Evolutionary conservation across 2,113 vertebrate genomes (phyloP).

Genomic region (Hippocampus guttulatus): DNA sequence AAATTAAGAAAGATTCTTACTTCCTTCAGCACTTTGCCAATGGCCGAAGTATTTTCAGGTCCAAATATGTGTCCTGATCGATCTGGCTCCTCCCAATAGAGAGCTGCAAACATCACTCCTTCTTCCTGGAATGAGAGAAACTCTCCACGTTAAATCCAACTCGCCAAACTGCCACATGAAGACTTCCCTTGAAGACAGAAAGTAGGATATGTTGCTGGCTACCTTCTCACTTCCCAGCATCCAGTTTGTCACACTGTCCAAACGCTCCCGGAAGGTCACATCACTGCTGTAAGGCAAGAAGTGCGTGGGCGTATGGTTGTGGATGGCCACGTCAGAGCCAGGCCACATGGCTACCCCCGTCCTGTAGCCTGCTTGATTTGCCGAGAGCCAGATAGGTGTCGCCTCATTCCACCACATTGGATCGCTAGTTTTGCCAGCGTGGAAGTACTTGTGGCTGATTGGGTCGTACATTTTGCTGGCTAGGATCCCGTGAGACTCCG

Average conservation of each 20-base stretch:
- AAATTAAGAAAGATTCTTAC: conserved; percentile 21
- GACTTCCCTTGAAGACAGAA: too few species aligned
- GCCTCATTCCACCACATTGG: conserved; percentile 90
- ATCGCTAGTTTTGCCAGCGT: conserved; percentile 62
- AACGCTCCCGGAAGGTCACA: conserved; percentile 76
- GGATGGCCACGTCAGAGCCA: conserved; percentile 79
- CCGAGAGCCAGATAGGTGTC: conserved; percentile 87
- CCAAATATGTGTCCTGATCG: conserved; percentile 81
- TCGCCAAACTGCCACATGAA: background rate
- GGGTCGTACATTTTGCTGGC: conserved; percentile 87
- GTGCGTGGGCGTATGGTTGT: conserved; percentile 69
- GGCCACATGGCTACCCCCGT: conserved; percentile 95
- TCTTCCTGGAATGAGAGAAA: conserved; percentile 32
- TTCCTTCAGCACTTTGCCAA: conserved; percentile 75
- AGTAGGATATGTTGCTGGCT: background rate
- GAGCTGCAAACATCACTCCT: conserved; percentile 72
- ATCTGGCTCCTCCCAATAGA: conserved; percentile 96
- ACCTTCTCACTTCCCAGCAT: conserved; percentile 64
- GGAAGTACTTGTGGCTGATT: conserved; percentile 71
- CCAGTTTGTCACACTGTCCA: conserved; percentile 75
- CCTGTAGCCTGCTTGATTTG: conserved; percentile 74
- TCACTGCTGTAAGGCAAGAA: conserved; percentile 72
- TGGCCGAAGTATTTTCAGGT: conserved; percentile 76
- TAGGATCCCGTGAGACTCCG: conserved; percentile 91
- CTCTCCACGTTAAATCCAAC: background rate